Evolutionary conservation across 2,797 vertebrate species (phyloP).

Genomic region (Podarcis siculus): DNA sequence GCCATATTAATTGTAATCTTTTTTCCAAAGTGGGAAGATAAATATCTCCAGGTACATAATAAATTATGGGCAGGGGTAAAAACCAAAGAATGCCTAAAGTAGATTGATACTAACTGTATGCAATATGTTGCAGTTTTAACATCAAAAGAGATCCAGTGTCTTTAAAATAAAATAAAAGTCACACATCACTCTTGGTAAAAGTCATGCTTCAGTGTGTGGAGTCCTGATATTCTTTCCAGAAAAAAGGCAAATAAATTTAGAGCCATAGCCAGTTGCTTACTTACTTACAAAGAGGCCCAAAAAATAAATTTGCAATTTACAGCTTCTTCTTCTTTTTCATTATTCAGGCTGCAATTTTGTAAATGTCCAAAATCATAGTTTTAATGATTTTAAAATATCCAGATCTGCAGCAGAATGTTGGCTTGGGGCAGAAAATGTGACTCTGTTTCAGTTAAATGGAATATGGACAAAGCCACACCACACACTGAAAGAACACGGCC

Average conservation of each 20-base stretch:
- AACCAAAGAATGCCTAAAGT: slow-evolving; percentile 75
- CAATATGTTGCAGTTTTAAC: slow-evolving; percentile 78
- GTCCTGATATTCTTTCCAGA: slow-evolving; percentile 33
- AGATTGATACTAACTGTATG: slow-evolving; percentile 77
- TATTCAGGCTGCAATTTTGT: background rate
- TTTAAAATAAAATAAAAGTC: slow-evolving; percentile 66
- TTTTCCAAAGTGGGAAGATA: slow-evolving; percentile 79
- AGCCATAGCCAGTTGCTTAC: background rate
- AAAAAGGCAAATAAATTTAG: slow-evolving; percentile 46
- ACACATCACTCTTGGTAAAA: slow-evolving; percentile 69
- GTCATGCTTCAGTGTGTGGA: slow-evolving; percentile 49
- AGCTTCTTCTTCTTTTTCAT: background rate
- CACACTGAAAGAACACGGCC: too few relatives aligned
- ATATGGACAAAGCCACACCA: background rate
- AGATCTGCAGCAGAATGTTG: background rate
- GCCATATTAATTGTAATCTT: slow-evolving; percentile 80
- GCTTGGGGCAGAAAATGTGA: background rate
- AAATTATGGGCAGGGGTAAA: slow-evolving; percentile 79
- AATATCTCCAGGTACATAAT: slow-evolving; percentile 80
- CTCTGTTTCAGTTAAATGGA: background rate
- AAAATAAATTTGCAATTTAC: slow-evolving; percentile 26
- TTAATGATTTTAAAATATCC: background rate
- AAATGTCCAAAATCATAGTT: background rate
- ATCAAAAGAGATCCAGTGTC: slow-evolving; percentile 74
- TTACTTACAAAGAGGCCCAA: slow-evolving; percentile 31